phyloP scores from a whole-genome alignment of 1,140 invertebrate genomes.

The Anoplolepis gracilipes region DNA sequence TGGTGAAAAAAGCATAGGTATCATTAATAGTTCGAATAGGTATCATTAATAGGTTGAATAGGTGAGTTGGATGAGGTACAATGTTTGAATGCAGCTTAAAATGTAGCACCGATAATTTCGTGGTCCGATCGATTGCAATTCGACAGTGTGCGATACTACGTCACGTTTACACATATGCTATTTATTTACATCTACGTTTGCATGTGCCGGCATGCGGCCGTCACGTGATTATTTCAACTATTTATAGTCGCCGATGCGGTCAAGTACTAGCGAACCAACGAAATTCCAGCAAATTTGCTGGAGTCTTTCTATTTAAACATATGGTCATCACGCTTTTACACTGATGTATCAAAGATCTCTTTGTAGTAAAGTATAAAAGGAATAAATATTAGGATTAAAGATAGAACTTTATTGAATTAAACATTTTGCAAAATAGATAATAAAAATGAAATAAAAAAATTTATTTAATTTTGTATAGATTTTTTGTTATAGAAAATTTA shows the following conservation, averaged over 20 bases:
- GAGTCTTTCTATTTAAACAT: slow-evolving; percentile 4
- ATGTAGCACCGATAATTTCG: slow-evolving; percentile 21
- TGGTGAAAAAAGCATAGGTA: not conserved
- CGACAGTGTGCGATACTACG: slow-evolving; percentile 9
- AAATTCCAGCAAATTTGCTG: slow-evolving; percentile 34
- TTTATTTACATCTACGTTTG: slow-evolving; percentile 51
- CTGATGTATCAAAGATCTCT: not conserved
- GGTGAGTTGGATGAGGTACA: not conserved
- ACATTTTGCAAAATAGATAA: not conserved
- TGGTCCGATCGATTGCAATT: slow-evolving; percentile 24
- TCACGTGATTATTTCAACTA: slow-evolving; percentile 57
- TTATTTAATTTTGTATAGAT: not conserved
- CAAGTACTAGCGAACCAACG: slow-evolving; percentile 26
- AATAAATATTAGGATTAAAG: not conserved
- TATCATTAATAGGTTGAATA: slow-evolving; percentile 12
- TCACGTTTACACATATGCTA: slow-evolving; percentile 34
- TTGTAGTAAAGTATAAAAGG: not conserved
- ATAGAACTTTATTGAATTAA: not conserved
- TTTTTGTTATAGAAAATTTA: not conserved
- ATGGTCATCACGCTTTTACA: not conserved
- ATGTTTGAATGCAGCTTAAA: slow-evolving; percentile 16
- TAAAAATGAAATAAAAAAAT: not conserved
- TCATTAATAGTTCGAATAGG: slow-evolving; percentile 2
- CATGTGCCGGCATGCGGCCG: slow-evolving; percentile 21
- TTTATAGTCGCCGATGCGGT: slow-evolving; percentile 46